phyloP scores from a whole-genome alignment of 2,888 invertebrate genomes.

The Drosophila fulvimacula region DNA sequence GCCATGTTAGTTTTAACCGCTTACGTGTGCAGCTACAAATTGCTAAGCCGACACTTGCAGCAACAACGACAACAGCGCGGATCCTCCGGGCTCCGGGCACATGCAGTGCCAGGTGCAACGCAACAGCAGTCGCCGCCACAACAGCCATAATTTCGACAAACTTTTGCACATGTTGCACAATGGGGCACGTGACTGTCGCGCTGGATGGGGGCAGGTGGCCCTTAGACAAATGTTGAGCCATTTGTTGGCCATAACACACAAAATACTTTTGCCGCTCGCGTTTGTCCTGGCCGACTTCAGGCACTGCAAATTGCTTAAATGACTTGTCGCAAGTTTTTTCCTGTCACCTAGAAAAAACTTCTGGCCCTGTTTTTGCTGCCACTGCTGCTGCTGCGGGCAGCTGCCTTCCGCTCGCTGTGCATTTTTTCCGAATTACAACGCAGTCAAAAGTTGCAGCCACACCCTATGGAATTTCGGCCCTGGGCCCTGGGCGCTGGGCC shows the following conservation, averaged over 20 bases:
- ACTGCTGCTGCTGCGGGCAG: conserved; percentile 1
- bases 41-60: conserved; percentile 25
- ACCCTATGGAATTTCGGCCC: not conserved
- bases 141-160: conserved; percentile 34
- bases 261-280: conserved; percentile 36
- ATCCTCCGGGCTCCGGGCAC: conserved; percentile 22
- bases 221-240: conserved; percentile 46
- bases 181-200: conserved; percentile 53
- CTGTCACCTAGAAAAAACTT: conserved; percentile 35
- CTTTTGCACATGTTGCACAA: conserved; percentile 58
- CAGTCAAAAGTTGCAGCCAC: conserved; percentile 29
- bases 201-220: not conserved
- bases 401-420: not conserved
- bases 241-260: conserved; percentile 55
- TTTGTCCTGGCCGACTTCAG: conserved; percentile 16
- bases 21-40: conserved; percentile 62
- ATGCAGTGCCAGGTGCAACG: conserved; percentile 44
- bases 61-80: not conserved
- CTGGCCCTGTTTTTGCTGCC: conserved; percentile 35
- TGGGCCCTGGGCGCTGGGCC: conserved; percentile 18
- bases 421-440: conserved; percentile 31
- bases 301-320: conserved; percentile 62
- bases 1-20: conserved; percentile 40
- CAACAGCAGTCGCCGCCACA: not conserved
- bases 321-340: conserved; percentile 56